Percentiles rank a stretch among this genome's conserved stretches.
These are phyloP conservation scores for Poecilia velifera DNA, from an alignment of 2,797 vertebrate genomes.

Conservation along the genomic window DNA sequence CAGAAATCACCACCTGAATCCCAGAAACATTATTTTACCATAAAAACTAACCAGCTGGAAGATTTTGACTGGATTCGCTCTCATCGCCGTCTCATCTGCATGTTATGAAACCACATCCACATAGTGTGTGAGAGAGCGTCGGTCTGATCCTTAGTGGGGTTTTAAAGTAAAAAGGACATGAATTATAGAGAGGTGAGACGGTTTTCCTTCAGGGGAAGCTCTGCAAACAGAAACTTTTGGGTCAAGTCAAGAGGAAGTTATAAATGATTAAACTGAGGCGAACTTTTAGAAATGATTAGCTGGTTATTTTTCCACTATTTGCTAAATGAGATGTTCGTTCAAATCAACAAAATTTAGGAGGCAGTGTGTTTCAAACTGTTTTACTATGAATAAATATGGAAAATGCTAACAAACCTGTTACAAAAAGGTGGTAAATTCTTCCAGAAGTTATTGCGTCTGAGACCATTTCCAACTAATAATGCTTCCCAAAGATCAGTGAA, in stretches of 20 bases:
- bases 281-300: background rate
- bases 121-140: conserved; percentile 7
- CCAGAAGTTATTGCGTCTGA: too few species aligned
- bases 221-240: conserved; percentile 40
- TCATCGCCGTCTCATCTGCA: conserved; percentile 9
- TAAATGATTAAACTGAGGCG: conserved; percentile 7
- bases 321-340: background rate
- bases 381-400: too few species aligned
- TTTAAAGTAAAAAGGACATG: conserved; percentile 41
- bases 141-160: conserved; percentile 25
- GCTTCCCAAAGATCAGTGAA: too few species aligned
- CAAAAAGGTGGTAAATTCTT: too few species aligned
- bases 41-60: conserved; percentile 3
- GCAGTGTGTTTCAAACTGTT: background rate
- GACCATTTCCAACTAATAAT: too few species aligned
- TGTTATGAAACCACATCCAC: conserved; percentile 10
- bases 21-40: conserved; percentile 11
- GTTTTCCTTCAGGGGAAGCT: conserved; percentile 43
- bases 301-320: background rate
- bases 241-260: conserved; percentile 32
- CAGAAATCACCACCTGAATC: conserved; percentile 1
- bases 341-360: background rate
- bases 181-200: conserved; percentile 57
- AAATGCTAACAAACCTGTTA: too few species aligned
- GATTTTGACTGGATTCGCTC: background rate